A percentile compares a stretch with the other conserved stretches of the same genome.
Evolutionary conservation across 2,888 invertebrate genomes (phyloP).

Genomic region (Zaprionus lineosus): DNA sequence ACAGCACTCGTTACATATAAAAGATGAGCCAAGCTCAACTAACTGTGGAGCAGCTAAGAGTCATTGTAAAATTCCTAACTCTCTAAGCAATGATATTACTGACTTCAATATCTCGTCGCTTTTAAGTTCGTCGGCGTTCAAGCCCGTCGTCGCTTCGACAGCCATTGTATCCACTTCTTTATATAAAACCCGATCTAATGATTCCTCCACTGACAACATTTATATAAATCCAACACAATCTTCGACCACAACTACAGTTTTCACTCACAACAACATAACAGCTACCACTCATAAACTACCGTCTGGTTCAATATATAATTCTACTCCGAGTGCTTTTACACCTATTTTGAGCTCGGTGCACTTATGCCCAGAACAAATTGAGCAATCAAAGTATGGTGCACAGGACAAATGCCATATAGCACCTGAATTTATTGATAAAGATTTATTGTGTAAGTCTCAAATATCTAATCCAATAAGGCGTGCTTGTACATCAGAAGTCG

Average conservation of each 20-base stretch:
- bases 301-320: slow-evolving; percentile 12
- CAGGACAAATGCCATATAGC: no score
- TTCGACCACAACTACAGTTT: slow-evolving; percentile 54
- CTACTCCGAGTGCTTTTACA: slow-evolving; percentile 27
- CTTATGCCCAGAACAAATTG: slow-evolving; percentile 21
- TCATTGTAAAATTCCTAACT: background rate
- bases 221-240: slow-evolving; percentile 37
- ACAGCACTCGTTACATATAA: no score
- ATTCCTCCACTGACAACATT: slow-evolving; percentile 34
- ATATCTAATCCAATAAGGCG: no score
- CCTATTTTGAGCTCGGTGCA: slow-evolving; percentile 31
- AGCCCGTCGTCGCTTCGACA: slow-evolving; percentile 69
- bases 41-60: slow-evolving; percentile 5
- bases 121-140: slow-evolving; percentile 71
- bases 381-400: no score
- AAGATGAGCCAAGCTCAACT: slow-evolving; percentile 39
- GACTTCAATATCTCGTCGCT: slow-evolving; percentile 66
- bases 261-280: slow-evolving; percentile 53
- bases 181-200: slow-evolving; percentile 53
- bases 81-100: slow-evolving; percentile 9
- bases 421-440: no score
- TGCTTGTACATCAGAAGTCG: no score
- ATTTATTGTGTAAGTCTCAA: no score
- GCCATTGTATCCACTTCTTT: slow-evolving; percentile 63
- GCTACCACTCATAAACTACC: slow-evolving; percentile 32